phyloP scores from a whole-genome alignment of 2,113 vertebrate species.

The Paratilapia polleni region DNA sequence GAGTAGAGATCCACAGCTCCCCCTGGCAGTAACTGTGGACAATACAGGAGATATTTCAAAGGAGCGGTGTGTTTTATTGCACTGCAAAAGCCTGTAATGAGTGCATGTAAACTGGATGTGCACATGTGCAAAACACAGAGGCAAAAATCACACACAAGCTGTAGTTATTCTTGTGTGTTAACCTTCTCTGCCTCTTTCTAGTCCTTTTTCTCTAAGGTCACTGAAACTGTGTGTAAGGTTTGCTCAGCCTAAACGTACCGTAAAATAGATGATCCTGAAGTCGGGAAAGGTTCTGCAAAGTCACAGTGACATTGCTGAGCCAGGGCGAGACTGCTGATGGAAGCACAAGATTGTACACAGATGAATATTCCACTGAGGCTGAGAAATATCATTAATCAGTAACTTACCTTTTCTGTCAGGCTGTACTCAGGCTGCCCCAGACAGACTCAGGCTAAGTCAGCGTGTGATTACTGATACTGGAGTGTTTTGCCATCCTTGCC shows the following conservation, averaged over 20 bases:
- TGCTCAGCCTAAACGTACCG: slow-evolving; percentile 26
- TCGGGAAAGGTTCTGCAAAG: slow-evolving; percentile 55
- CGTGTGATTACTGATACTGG: slow-evolving; percentile 39
- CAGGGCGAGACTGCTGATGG: slow-evolving; percentile 30
- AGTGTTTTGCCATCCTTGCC: not conserved
- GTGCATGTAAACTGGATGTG: not conserved
- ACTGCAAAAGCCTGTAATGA: not conserved
- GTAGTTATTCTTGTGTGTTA: not conserved
- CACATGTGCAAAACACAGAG: not conserved
- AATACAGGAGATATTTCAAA: slow-evolving; percentile 16
- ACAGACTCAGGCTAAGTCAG: slow-evolving; percentile 37
- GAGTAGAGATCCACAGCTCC: slow-evolving; percentile 67
- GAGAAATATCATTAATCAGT: slow-evolving; percentile 64
- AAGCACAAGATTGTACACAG: slow-evolving; percentile 33
- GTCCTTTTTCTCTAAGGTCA: slow-evolving; percentile 32
- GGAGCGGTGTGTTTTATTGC: not conserved
- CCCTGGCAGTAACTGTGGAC: slow-evolving; percentile 36
- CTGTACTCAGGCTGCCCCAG: slow-evolving; percentile 3
- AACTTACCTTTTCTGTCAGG: slow-evolving; percentile 59
- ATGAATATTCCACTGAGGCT: slow-evolving; percentile 54
- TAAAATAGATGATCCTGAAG: slow-evolving; percentile 51
- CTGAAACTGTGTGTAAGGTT: slow-evolving; percentile 23
- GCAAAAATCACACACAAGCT: not conserved
- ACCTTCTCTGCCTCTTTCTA: not conserved
- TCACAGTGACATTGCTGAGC: slow-evolving; percentile 52